phyloP scores from a whole-genome alignment of 2,113 vertebrate genomes.

The Coryphaenoides rupestris region DNA sequence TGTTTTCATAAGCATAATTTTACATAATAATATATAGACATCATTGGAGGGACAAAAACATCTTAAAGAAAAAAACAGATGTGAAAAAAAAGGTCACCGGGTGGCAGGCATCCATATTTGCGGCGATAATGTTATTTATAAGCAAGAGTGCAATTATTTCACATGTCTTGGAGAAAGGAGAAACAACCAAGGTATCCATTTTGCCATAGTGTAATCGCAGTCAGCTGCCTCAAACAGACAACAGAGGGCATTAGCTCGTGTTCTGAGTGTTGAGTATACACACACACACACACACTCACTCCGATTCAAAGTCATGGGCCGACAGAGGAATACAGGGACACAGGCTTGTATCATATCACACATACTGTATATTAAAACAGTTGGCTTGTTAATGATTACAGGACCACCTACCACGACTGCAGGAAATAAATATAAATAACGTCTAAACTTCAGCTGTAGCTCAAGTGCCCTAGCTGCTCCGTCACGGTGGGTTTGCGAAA shows the following conservation, averaged over 20 bases:
- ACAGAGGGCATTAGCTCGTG: constrained; percentile 57
- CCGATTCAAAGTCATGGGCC: constrained; percentile 5
- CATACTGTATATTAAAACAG: constrained; percentile 8
- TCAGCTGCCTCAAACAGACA: constrained; percentile 56
- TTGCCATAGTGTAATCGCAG: constrained; percentile 47
- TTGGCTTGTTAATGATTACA: constrained; percentile 14
- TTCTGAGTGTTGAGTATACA: too few species aligned
- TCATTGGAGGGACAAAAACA: constrained; percentile 56
- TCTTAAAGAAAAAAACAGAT: constrained; percentile 77
- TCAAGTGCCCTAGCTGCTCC: constrained; percentile 11
- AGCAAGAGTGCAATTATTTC: constrained; percentile 22
- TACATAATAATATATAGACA: constrained; percentile 74
- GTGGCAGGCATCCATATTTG: constrained; percentile 72
- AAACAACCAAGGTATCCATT: constrained; percentile 44
- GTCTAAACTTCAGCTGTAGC: too few species aligned
- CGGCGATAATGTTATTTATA: constrained; percentile 72
- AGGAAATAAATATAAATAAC: neutral
- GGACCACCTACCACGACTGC: constrained; percentile 12
- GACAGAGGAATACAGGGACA: neutral
- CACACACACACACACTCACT: neutral
- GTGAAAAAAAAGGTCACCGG: constrained; percentile 75
- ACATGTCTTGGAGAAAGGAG: constrained; percentile 3
- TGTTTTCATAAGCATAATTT: constrained; percentile 83
- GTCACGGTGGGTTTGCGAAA: constrained; percentile 17
- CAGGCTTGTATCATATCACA: neutral